These are phyloP conservation scores for Gryon sp. DNA, from an alignment of 1,140 invertebrate species.

Conservation along the genomic window DNA sequence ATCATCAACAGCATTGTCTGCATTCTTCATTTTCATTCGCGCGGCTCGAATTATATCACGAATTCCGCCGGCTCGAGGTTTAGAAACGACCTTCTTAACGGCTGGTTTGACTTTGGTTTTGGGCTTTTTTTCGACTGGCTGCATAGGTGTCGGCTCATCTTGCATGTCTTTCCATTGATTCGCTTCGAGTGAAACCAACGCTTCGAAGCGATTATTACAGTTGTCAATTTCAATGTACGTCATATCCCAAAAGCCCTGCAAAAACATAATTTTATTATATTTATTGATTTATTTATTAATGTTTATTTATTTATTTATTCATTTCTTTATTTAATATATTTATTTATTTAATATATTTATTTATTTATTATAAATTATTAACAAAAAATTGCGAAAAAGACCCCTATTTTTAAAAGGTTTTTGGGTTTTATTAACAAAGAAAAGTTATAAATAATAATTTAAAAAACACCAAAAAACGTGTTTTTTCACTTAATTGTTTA, in stretches of 20 bases:
- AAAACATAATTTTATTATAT: no score
- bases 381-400: no score
- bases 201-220: slow-evolving; percentile 80
- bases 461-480: no score
- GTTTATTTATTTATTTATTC: no score
- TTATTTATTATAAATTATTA: neutral
- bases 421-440: no score
- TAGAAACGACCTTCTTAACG: slow-evolving; percentile 22
- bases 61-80: slow-evolving; percentile 52
- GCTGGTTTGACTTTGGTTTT: slow-evolving; percentile 39
- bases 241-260: slow-evolving; percentile 88
- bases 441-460: no score
- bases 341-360: no score
- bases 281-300: no score
- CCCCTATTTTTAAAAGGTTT: no score
- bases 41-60: slow-evolving; percentile 69
- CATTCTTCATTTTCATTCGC: slow-evolving; percentile 62
- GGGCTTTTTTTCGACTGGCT: neutral
- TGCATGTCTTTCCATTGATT: slow-evolving; percentile 81
- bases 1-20: slow-evolving; percentile 5
- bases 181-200: slow-evolving; percentile 76
- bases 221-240: slow-evolving; percentile 83
- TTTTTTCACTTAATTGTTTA: no score
- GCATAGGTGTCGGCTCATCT: slow-evolving; percentile 66
- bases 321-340: no score